A percentile compares a stretch with the other conserved stretches of the same genome.
phyloP scores from a whole-genome alignment of 2,888 invertebrate genomes.

The Eristalis pertinax region DNA sequence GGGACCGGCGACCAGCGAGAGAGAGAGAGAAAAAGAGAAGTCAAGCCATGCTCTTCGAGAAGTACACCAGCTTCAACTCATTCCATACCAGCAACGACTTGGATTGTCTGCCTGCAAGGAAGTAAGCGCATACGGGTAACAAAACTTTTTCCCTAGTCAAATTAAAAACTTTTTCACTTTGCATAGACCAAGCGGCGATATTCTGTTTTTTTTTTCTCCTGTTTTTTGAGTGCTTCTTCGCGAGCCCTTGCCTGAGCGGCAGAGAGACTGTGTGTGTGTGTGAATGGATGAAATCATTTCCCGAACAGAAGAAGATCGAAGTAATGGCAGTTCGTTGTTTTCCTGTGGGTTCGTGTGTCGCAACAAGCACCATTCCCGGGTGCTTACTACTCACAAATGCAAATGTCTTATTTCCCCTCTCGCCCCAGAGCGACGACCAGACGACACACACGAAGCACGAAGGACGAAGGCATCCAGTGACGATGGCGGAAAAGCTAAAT shows the following conservation, averaged over 20 bases:
- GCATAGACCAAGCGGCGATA: conserved; percentile 30
- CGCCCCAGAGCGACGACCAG: no score
- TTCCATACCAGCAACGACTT: not conserved
- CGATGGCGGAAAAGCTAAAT: conserved; percentile 23
- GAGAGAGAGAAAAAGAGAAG: conserved; percentile 3
- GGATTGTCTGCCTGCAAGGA: conserved; percentile 40
- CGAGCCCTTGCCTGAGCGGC: not conserved
- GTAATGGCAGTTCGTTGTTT: conserved; percentile 62
- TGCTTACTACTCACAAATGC: not conserved
- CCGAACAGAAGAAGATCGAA: conserved; percentile 45
- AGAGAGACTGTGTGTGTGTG: no score
- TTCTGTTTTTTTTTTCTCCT: conserved; percentile 2
- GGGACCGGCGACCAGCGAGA: not conserved
- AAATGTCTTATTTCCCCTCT: conserved; percentile 23
- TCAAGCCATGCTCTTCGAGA: not conserved
- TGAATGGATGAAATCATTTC: not conserved
- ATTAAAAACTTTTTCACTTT: conserved; percentile 71
- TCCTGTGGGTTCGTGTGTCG: not conserved
- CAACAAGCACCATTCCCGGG: not conserved
- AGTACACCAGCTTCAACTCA: not conserved
- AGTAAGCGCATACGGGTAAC: conserved; percentile 58
- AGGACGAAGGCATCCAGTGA: not conserved
- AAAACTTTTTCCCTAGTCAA: conserved; percentile 63
- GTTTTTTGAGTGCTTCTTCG: not conserved
- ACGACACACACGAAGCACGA: not conserved